Evolutionary conservation across 2,113 vertebrate genomes (phyloP).

Genomic region (Callocephalon fimbriatum): DNA sequence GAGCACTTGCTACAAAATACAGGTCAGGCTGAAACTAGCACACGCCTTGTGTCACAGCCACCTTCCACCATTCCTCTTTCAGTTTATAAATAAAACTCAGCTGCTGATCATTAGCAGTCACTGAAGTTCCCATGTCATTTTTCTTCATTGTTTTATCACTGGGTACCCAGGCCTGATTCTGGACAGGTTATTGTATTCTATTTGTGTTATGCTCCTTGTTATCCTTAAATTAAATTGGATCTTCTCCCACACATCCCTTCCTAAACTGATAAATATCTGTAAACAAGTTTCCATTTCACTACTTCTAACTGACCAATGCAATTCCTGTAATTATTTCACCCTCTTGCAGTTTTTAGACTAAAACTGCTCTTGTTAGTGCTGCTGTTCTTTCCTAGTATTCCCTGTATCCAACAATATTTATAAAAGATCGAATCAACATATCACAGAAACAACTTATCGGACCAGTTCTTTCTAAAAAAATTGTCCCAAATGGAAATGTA

Average conservation of each 20-base stretch:
- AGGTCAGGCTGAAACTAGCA: not conserved
- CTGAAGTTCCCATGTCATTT: not conserved
- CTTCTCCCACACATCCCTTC: not conserved
- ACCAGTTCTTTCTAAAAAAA: not conserved
- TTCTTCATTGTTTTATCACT: not conserved
- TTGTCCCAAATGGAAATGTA: not conserved
- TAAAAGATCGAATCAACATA: not conserved
- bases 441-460: not conserved
- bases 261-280: not conserved
- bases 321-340: not conserved
- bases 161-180: not conserved
- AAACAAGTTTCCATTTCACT: not conserved
- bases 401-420: not conserved
- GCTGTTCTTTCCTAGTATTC: not conserved
- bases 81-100: not conserved
- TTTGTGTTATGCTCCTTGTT: not conserved
- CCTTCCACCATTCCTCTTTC: not conserved
- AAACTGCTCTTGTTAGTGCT: not conserved
- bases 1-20: not conserved
- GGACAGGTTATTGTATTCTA: not conserved
- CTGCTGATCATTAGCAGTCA: not conserved
- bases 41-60: rapidly evolving
- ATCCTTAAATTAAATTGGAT: not conserved
- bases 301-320: not conserved
- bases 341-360: not conserved